Conservation (phyloP, 2,797 vertebrate species). For the Parotocinclus haroldoi region DNA sequence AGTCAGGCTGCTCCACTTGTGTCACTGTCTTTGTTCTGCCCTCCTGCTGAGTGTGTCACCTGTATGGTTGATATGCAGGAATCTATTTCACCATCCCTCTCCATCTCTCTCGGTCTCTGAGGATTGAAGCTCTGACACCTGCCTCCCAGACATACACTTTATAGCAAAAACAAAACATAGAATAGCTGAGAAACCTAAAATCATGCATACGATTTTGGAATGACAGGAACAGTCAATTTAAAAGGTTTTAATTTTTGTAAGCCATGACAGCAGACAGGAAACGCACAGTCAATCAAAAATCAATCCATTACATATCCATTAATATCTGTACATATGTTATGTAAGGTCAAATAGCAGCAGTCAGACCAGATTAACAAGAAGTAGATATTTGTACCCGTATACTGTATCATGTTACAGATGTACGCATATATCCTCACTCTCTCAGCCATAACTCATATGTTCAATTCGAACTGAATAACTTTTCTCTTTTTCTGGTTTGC, state of each 20-base stretch:
- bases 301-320: too few species aligned
- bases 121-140: slow-evolving; percentile 36
- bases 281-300: too few species aligned
- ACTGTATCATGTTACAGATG: too few species aligned
- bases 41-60: slow-evolving; percentile 25
- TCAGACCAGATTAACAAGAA: too few species aligned
- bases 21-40: slow-evolving; percentile 27
- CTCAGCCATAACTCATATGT: slow-evolving; percentile 3
- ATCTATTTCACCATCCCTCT: slow-evolving; percentile 10
- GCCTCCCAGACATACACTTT: slow-evolving; percentile 35
- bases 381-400: too few species aligned
- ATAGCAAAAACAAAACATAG: slow-evolving; percentile 19
- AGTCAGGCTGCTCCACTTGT: slow-evolving; percentile 28
- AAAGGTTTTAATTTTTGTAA: too few species aligned
- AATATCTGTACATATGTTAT: too few species aligned
- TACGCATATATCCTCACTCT: background rate
- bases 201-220: background rate
- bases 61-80: slow-evolving; percentile 24
- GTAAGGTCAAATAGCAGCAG: too few species aligned
- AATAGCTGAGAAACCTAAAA: background rate
- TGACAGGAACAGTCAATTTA: background rate
- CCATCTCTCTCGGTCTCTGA: slow-evolving; percentile 22
- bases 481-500: slow-evolving; percentile 20
- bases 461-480: slow-evolving; percentile 10
- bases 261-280: too few species aligned